These are phyloP conservation scores for Drosophila nebulosa DNA, from an alignment of 1,140 invertebrate genomes.

Conservation along the genomic window DNA sequence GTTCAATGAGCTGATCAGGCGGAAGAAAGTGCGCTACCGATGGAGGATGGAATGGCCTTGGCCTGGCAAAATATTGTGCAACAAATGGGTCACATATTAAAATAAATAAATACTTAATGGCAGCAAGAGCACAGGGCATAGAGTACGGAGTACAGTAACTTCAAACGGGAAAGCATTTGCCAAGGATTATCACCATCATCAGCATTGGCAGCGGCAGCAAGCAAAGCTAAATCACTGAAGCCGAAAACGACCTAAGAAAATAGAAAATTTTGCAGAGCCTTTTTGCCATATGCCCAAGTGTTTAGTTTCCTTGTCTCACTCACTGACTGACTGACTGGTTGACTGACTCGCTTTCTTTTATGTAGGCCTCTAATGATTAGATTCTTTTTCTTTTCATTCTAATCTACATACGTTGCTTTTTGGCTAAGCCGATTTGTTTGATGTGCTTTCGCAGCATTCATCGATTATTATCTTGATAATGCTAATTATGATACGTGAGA, in stretches of 20 bases:
- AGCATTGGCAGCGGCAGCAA: not conserved
- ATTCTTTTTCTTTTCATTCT: slow-evolving; percentile 36
- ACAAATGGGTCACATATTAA: slow-evolving; percentile 47
- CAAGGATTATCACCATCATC: slow-evolving; percentile 29
- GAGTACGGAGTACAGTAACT: slow-evolving; percentile 12
- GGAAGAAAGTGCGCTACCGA: slow-evolving; percentile 60
- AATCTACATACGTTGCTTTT: slow-evolving; percentile 45
- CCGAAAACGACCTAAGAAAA: slow-evolving; percentile 38
- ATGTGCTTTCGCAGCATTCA: slow-evolving; percentile 43
- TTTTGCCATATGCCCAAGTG: not conserved
- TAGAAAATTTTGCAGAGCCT: not conserved
- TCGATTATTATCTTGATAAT: slow-evolving; percentile 51
- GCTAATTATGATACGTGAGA: slow-evolving; percentile 53
- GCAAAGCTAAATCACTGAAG: slow-evolving; percentile 19
- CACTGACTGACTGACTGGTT: not conserved
- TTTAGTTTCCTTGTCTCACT: not conserved
- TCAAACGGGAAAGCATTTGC: slow-evolving; percentile 35
- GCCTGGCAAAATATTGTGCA: slow-evolving; percentile 36
- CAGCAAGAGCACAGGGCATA: not conserved
- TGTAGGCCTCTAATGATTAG: slow-evolving; percentile 42
- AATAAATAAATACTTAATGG: slow-evolving; percentile 31
- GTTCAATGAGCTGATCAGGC: slow-evolving; percentile 72
- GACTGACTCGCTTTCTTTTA: slow-evolving; percentile 15
- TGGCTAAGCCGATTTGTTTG: slow-evolving; percentile 67
- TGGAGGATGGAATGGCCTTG: slow-evolving; percentile 5